phyloP scores from a whole-genome alignment of 2,797 vertebrate genomes.

The Notoglanidium macrostoma region DNA sequence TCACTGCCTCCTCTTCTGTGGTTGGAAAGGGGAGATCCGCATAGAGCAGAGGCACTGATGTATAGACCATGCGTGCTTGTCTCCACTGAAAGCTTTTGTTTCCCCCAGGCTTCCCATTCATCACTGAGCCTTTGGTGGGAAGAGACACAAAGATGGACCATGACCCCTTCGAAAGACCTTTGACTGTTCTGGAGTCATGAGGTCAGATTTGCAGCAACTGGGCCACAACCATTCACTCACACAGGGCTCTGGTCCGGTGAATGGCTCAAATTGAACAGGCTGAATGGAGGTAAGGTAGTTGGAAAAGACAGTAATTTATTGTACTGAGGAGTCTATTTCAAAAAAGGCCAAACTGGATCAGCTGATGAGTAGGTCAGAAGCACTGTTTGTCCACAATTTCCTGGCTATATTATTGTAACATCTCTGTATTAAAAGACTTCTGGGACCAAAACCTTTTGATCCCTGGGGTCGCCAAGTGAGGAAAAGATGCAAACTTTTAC shows the following conservation, averaged over 20 bases:
- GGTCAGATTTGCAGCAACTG: conserved; percentile 88
- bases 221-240: conserved; percentile 81
- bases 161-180: conserved; percentile 90
- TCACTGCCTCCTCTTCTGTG: conserved; percentile 29
- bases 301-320: conserved; percentile 93
- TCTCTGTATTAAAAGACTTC: conserved; percentile 89
- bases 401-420: conserved; percentile 96
- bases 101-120: conserved; percentile 91
- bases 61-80: conserved; percentile 92
- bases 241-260: conserved; percentile 77
- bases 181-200: conserved; percentile 90
- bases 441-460: conserved; percentile 85
- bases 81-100: conserved; percentile 87
- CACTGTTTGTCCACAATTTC: conserved; percentile 91
- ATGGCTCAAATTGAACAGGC: conserved; percentile 73
- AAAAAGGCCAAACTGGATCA: conserved; percentile 89
- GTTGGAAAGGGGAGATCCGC: conserved; percentile 64
- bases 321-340: conserved; percentile 94
- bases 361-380: conserved; percentile 93
- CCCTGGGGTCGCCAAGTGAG: conserved; percentile 70
- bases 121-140: conserved; percentile 96
- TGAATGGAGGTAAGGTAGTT: conserved; percentile 85
- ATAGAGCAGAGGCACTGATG: conserved; percentile 87
- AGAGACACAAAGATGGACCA: conserved; percentile 84
- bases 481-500: conserved; percentile 74